Conservation (phyloP, 2,797 vertebrate species). For the Tinamus major region DNA sequence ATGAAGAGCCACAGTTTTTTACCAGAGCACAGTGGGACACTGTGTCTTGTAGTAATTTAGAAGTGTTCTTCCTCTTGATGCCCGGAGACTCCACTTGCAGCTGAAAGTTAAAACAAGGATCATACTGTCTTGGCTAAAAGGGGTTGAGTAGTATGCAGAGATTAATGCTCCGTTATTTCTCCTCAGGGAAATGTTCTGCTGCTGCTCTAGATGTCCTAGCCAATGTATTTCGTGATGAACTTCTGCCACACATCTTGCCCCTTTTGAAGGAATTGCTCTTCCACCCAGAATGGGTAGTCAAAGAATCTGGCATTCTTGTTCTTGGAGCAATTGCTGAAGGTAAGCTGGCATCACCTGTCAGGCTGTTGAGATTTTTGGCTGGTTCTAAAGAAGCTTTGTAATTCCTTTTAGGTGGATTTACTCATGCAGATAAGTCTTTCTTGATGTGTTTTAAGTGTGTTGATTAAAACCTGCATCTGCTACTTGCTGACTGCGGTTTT, state of each 20-base stretch:
- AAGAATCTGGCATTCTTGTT: slow-evolving; percentile 96
- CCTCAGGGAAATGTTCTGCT: slow-evolving; percentile 93
- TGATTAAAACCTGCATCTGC: background rate
- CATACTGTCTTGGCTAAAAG: background rate
- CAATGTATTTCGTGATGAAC: slow-evolving; percentile 95
- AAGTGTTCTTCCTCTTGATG: background rate
- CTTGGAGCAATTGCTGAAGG: slow-evolving; percentile 97
- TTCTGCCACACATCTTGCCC: slow-evolving; percentile 92
- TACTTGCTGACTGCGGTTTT: background rate
- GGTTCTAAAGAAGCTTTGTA: background rate
- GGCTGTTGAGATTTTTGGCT: background rate
- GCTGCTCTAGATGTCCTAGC: slow-evolving; percentile 94
- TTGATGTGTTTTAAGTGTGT: background rate
- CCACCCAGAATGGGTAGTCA: slow-evolving; percentile 94
- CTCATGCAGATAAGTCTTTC: fast-evolving
- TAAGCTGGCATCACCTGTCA: slow-evolving; percentile 17
- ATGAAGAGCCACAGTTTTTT: background rate
- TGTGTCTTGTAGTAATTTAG: background rate
- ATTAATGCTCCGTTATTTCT: slow-evolving; percentile 27
- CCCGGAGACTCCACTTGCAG: background rate
- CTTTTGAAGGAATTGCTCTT: slow-evolving; percentile 95
- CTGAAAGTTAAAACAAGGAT: background rate
- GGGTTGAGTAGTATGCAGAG: background rate
- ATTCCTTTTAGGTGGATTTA: background rate
- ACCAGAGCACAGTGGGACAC: background rate